Conservation (phyloP, 2,888 invertebrate genomes). For the Trisateles emortualis region DNA sequence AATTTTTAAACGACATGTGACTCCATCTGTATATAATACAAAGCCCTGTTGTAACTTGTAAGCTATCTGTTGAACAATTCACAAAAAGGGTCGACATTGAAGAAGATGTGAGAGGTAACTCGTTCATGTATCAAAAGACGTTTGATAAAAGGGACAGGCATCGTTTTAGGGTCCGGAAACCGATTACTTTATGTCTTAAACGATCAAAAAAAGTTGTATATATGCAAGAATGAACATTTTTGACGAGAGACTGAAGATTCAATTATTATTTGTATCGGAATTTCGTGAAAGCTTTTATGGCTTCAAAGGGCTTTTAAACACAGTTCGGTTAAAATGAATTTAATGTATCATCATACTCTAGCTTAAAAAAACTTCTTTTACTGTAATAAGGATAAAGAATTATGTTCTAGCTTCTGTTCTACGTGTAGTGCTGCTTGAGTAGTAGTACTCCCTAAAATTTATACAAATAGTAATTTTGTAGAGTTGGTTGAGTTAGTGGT, state of each 20-base stretch:
- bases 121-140: constrained; percentile 27
- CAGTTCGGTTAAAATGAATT: background rate
- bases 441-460: too few species aligned
- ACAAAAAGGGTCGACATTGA: constrained; percentile 38
- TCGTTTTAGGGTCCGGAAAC: constrained; percentile 44
- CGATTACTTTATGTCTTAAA: constrained; percentile 32
- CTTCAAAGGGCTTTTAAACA: background rate
- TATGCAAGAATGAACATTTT: constrained; percentile 17
- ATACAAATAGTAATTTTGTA: too few species aligned
- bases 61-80: constrained; percentile 30
- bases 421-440: too few species aligned
- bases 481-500: too few species aligned
- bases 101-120: constrained; percentile 20
- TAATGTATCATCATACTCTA: too few species aligned
- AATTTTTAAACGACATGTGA: too few species aligned
- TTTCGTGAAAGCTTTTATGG: background rate
- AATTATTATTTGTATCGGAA: constrained; percentile 9
- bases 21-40: too few species aligned
- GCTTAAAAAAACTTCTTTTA: too few species aligned
- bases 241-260: constrained; percentile 16
- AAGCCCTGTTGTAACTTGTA: background rate
- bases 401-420: too few species aligned
- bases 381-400: too few species aligned
- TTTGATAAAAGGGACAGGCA: constrained; percentile 36
- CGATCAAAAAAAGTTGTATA: constrained; percentile 31